A percentile compares a stretch with the other conserved stretches of the same genome.
Conservation (phyloP, 2,888 invertebrate genomes). For the Torymus aiolomorphi region DNA sequence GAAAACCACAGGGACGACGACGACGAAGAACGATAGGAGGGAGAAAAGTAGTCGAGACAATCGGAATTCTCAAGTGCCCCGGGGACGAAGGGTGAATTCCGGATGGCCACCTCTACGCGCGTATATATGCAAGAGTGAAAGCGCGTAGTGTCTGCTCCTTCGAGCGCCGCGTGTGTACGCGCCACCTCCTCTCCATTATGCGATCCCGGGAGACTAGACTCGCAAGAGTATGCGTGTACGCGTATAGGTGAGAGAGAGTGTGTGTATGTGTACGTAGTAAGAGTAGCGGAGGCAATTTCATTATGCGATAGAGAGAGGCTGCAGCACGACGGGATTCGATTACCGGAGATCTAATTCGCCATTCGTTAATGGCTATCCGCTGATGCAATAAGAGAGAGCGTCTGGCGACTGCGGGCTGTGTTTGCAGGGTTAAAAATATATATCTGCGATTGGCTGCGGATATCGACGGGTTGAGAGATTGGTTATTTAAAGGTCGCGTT, state of each 20-base stretch:
- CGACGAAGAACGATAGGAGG: neutral
- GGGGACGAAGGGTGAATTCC: constrained; percentile 40
- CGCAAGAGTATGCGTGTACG: neutral
- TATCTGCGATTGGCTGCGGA: no score
- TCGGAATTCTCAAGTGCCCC: constrained; percentile 33
- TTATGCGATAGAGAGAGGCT: constrained; percentile 12
- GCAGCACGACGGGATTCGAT: constrained; percentile 19
- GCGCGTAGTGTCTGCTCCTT: no score
- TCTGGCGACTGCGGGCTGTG: no score
- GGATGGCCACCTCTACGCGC: constrained; percentile 2
- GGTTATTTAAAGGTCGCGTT: no score
- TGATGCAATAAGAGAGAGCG: neutral
- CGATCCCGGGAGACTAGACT: constrained; percentile 6
- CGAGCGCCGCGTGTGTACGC: no score
- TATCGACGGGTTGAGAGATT: no score
- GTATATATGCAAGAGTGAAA: neutral
- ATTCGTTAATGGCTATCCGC: neutral
- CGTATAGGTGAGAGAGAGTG: neutral
- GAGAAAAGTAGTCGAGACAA: constrained; percentile 31
- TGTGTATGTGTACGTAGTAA: neutral
- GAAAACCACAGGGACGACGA: neutral
- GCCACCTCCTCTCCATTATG: constrained; percentile 12
- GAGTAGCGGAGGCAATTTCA: constrained; percentile 30
- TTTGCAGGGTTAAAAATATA: no score
- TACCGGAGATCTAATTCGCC: constrained; percentile 34